Evolutionary conservation across 1,140 invertebrate species (phyloP), one percentile per base, ranked within the genome.

Genomic region (Brachionus rubens): DNA sequence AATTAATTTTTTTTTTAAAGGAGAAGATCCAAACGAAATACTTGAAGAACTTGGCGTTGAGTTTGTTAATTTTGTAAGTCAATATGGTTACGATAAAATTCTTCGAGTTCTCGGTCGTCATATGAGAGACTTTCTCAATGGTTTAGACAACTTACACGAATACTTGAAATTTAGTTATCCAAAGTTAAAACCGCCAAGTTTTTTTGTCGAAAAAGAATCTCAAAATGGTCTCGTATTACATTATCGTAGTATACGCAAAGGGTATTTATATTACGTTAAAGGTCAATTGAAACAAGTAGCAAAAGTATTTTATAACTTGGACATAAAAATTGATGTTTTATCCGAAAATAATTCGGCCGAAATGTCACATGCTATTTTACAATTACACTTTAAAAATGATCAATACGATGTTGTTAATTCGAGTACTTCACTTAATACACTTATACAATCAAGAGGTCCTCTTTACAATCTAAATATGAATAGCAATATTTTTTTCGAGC

Each of bases 241-340:
- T 85, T 85, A 85, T 77, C 87, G 94, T 50, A 95, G 92, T 76
- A 95, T 94, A 84, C 84, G 94, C 75, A 87, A 91, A 62, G 94
- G 94, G 0, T 97, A 94, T 82, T 90, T 96, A 1, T 93, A 94
- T 83, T 98, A 98, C 81, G 94, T 94, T 0, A 96, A 95, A 90
- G 95, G 95, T 5, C 94, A 97, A 84, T 96, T 97, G 65, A 88
- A 28, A 77, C 79, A 36, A 78, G 81, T 95, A 72, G 93, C 92
- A 0, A 87, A 91, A 28, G 89, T 93, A 79, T 94, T 96, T 84
- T 96, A 96, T 85, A 89, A 93, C 83, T 93, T 93, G 79, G 91
- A 95, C 79, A 90, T 97, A 85, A 88, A 91, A 79, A 94, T 97
- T 79, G 91, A 94, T 80, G 85, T 98, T 33, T 86, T 95, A 0